Percentiles rank a stretch among this genome's conserved stretches.
phyloP scores from a whole-genome alignment of 2,888 invertebrate genomes.

The Drosophila pseudotakahashii region DNA sequence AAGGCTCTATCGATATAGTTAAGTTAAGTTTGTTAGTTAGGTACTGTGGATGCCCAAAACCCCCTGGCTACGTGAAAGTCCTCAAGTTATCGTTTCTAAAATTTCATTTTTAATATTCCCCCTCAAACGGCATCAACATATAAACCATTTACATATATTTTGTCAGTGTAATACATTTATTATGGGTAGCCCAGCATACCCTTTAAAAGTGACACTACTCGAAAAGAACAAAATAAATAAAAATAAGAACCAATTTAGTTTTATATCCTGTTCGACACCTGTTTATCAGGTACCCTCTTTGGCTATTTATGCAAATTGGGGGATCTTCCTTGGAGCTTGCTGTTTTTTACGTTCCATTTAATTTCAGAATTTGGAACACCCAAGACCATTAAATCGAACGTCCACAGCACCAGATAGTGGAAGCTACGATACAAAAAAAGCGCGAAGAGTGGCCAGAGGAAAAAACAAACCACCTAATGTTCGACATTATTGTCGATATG shows the following conservation, averaged over 20 bases:
- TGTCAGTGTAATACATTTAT: neutral
- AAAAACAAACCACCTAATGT: conserved; percentile 59
- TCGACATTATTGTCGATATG: conserved; percentile 69
- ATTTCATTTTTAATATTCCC: too few species aligned
- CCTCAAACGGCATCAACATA: neutral
- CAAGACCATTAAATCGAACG: conserved; percentile 68
- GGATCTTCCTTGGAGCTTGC: conserved; percentile 30
- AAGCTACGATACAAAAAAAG: conserved; percentile 16
- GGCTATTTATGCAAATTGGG: conserved; percentile 62
- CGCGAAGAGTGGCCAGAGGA: conserved; percentile 15
- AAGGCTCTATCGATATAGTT: too few species aligned
- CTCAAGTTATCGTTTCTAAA: too few species aligned
- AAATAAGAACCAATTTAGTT: conserved; percentile 44
- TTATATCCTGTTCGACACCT: conserved; percentile 77
- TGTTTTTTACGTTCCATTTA: conserved; percentile 69
- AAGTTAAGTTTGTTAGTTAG: too few species aligned
- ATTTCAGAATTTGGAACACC: conserved; percentile 69
- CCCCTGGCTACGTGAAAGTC: too few species aligned
- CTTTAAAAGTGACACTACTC: neutral
- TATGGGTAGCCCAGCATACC: neutral
- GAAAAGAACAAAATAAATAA: conserved; percentile 16
- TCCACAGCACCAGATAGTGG: conserved; percentile 49
- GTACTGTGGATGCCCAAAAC: too few species aligned
- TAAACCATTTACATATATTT: too few species aligned
- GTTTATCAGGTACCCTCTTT: conserved; percentile 52